phyloP scores from a whole-genome alignment of 2,797 vertebrate genomes.

The Pangasius krempfi region DNA sequence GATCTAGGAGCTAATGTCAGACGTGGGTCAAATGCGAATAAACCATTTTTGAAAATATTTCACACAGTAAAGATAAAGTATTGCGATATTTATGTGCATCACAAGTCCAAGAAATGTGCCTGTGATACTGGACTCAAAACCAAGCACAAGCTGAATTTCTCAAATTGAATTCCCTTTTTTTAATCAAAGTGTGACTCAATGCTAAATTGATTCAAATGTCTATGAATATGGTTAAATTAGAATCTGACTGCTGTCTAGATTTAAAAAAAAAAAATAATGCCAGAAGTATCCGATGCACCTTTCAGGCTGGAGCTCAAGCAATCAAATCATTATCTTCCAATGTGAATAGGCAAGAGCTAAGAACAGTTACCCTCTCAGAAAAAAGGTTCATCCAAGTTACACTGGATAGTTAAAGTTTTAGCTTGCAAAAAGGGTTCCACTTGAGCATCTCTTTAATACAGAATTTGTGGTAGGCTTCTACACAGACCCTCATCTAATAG shows the following conservation, averaged over 20 bases:
- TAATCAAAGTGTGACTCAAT: background rate
- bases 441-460: background rate
- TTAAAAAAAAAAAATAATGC: background rate
- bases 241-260: background rate
- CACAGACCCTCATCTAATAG: background rate
- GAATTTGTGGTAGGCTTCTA: too few relatives aligned
- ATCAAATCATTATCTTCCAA: background rate
- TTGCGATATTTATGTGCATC: conserved; percentile 20
- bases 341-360: background rate
- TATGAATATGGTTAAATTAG: background rate
- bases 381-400: background rate
- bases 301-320: background rate
- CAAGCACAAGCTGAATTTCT: background rate
- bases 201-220: background rate
- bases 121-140: background rate
- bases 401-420: background rate
- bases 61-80: background rate
- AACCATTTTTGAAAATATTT: conserved; percentile 21
- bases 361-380: background rate
- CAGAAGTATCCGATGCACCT: too few relatives aligned
- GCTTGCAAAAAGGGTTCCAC: background rate
- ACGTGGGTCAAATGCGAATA: conserved; percentile 13
- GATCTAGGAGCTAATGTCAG: conserved; percentile 24
- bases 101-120: background rate
- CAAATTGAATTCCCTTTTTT: background rate